Percentiles rank a stretch among this genome's conserved stretches.
These are phyloP conservation scores for Coptodon bakossiorum DNA, from an alignment of 2,113 vertebrate genomes.

Conservation along the genomic window DNA sequence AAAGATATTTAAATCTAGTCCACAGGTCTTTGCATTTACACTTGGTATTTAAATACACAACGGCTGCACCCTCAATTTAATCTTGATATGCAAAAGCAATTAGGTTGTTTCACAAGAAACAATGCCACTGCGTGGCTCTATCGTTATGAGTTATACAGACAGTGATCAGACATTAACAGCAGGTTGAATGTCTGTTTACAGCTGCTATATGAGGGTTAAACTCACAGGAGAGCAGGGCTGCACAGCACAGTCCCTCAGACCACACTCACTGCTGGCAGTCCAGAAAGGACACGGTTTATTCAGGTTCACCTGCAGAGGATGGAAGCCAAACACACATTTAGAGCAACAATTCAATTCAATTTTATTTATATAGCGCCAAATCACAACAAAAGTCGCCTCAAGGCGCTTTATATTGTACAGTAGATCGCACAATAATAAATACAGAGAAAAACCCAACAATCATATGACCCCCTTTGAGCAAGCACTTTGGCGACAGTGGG, in stretches of 20 bases:
- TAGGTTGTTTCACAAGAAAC: background rate
- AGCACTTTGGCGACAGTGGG: too few relatives aligned
- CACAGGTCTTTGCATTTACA: background rate
- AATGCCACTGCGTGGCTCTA: background rate
- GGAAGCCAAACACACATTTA: background rate
- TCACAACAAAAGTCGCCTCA: too few relatives aligned
- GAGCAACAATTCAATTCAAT: too few relatives aligned
- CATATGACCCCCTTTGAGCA: too few relatives aligned
- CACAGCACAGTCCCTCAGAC: conserved; percentile 82
- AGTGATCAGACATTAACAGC: background rate
- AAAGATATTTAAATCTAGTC: background rate
- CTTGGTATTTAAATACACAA: background rate
- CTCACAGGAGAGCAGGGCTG: conserved; percentile 85
- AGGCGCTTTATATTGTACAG: too few relatives aligned
- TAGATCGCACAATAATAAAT: too few relatives aligned
- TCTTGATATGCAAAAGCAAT: background rate
- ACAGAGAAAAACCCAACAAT: too few relatives aligned
- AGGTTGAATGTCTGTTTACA: background rate
- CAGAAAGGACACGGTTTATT: conserved; percentile 91
- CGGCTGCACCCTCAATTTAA: background rate
- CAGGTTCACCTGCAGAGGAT: conserved; percentile 79
- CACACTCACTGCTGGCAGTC: conserved; percentile 80
- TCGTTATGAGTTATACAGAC: background rate
- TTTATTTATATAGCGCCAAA: too few relatives aligned
- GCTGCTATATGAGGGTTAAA: background rate